Conservation (phyloP, 1,140 invertebrate genomes). For the Trinorchestia longiramus region DNA sequence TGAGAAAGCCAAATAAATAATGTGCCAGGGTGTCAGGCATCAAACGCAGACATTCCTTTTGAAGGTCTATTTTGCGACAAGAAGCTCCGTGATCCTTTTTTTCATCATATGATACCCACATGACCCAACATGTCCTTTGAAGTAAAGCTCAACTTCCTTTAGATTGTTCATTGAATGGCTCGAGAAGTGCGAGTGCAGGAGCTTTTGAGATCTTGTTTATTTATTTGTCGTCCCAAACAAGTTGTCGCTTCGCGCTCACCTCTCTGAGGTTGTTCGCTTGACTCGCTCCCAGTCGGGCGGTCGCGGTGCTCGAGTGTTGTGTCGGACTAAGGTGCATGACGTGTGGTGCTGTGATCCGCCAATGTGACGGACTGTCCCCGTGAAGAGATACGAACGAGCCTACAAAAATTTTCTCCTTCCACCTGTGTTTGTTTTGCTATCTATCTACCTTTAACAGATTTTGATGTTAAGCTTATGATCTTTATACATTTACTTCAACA, state of each 20-base stretch:
- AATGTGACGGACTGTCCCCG: neutral
- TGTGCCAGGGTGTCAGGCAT: neutral
- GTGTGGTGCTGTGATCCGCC: neutral
- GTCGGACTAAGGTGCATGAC: neutral
- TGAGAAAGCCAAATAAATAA: neutral
- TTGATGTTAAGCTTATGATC: neutral
- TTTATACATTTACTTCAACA: neutral
- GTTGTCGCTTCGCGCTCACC: neutral
- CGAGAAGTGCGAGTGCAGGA: neutral
- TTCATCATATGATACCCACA: neutral
- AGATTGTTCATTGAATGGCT: constrained; percentile 8
- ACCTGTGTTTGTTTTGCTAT: neutral
- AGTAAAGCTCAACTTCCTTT: neutral
- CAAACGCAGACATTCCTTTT: neutral
- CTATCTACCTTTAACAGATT: neutral
- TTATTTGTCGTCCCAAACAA: neutral
- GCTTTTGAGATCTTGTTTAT: constrained; percentile 9
- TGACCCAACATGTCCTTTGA: neutral
- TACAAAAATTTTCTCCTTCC: neutral
- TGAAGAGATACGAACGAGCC: neutral
- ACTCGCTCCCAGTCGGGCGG: neutral
- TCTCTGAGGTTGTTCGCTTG: neutral
- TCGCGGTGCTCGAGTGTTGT: neutral
- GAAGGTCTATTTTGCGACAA: neutral
- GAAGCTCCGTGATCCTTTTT: neutral